Evolutionary conservation across 2,797 vertebrate species (phyloP).

Genomic region (Dryobates pubescens): DNA sequence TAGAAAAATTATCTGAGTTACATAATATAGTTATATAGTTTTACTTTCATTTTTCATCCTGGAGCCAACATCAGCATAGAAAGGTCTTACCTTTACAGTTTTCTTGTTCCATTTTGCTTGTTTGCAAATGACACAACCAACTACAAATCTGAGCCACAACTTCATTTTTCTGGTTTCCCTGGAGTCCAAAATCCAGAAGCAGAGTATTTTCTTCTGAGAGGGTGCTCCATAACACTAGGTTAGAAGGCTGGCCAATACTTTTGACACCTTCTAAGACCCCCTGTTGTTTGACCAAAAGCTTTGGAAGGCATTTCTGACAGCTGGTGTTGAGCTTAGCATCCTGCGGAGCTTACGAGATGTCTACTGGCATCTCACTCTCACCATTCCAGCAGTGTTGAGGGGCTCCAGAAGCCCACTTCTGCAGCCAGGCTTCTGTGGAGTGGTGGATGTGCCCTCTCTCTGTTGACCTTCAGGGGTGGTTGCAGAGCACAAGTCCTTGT

Average conservation of each 20-base stretch:
- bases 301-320: conserved; percentile 19
- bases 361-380: rapidly evolving
- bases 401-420: rapidly evolving
- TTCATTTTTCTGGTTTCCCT: not conserved
- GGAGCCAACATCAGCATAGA: not conserved
- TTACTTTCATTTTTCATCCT: not conserved
- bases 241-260: not conserved
- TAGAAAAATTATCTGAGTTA: not conserved
- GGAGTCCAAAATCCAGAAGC: not conserved
- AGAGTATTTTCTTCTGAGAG: not conserved
- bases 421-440: not conserved
- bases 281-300: not conserved
- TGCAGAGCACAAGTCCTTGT: rapidly evolving
- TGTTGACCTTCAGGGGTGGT: not conserved
- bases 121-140: not conserved
- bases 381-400: rapidly evolving
- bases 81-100: not conserved
- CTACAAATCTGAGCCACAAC: not conserved
- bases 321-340: not conserved
- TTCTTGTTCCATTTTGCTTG: not conserved
- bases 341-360: not conserved
- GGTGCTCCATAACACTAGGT: not conserved
- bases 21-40: not conserved
- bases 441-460: not conserved
- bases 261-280: not conserved